Conservation (phyloP, 2,113 vertebrate genomes). For the Solea solea region DNA sequence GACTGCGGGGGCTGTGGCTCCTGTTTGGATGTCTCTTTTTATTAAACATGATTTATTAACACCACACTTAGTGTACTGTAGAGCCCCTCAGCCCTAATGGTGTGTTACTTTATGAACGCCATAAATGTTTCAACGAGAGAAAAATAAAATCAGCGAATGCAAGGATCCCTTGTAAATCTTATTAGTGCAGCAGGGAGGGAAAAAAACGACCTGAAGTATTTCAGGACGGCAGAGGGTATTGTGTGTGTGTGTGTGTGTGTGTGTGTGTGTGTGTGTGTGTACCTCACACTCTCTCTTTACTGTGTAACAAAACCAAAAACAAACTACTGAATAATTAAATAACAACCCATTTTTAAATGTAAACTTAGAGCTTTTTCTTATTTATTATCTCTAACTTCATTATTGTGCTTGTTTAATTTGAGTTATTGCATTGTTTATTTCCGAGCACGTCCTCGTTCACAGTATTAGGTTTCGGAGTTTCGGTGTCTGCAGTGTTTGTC, state of each 20-base stretch:
- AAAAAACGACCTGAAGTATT: constrained; percentile 9
- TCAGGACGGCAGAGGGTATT: not conserved
- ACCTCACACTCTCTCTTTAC: too few species aligned
- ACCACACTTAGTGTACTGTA: constrained; percentile 65
- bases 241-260: constrained; percentile 4
- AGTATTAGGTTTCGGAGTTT: not conserved
- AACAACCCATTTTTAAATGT: not conserved
- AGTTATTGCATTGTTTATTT: not conserved
- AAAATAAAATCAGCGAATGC: constrained; percentile 76
- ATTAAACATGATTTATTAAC: constrained; percentile 79
- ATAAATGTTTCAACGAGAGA: constrained; percentile 77
- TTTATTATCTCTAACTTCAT: too few species aligned
- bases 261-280: not conserved
- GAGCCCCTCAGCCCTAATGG: constrained; percentile 76
- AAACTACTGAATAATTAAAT: not conserved
- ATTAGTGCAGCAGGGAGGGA: constrained; percentile 50
- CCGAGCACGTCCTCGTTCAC: too few species aligned
- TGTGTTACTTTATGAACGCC: constrained; percentile 76
- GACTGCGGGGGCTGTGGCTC: constrained; percentile 31
- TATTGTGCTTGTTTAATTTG: not conserved
- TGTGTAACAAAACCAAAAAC: not conserved
- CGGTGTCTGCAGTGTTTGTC: constrained; percentile 5
- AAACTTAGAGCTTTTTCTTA: not conserved
- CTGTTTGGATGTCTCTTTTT: constrained; percentile 72
- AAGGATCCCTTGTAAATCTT: constrained; percentile 75